These are phyloP conservation scores for Xenopus borealis DNA, from an alignment of 2,113 vertebrate species.

Conservation along the genomic window DNA sequence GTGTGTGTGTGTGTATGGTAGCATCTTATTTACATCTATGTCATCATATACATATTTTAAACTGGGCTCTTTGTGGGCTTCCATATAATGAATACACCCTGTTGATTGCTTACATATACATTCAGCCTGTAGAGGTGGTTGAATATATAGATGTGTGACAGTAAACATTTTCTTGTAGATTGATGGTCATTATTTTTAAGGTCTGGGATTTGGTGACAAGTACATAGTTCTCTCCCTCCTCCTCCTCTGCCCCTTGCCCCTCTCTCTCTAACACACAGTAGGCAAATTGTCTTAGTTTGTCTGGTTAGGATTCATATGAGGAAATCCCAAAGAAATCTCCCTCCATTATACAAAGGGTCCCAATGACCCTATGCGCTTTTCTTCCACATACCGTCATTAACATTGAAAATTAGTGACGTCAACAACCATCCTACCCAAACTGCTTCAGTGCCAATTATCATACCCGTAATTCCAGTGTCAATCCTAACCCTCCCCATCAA, in stretches of 20 bases:
- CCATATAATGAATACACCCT: too few species aligned
- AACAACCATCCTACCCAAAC: slow-evolving; percentile 10
- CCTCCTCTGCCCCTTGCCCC: slow-evolving; percentile 10
- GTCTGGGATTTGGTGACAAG: too few species aligned
- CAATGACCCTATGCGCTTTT: slow-evolving; percentile 1
- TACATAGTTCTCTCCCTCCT: neutral
- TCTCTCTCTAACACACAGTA: slow-evolving; percentile 7
- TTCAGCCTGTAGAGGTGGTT: too few species aligned
- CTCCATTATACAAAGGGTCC: slow-evolving; percentile 20
- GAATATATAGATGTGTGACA: too few species aligned
- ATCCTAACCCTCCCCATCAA: neutral
- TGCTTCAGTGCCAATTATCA: neutral
- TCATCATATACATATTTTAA: too few species aligned
- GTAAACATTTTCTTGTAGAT: too few species aligned
- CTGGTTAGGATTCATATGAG: slow-evolving; percentile 16
- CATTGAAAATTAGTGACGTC: neutral
- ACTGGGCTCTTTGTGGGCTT: too few species aligned
- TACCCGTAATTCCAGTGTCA: slow-evolving; percentile 12
- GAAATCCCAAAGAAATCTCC: slow-evolving; percentile 14
- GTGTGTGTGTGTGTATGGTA: too few species aligned
- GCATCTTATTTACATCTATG: too few species aligned
- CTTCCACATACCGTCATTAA: slow-evolving; percentile 15
- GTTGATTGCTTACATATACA: too few species aligned
- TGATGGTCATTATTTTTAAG: too few species aligned
- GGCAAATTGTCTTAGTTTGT: slow-evolving; percentile 11